Evolutionary conservation across 1,140 invertebrate species (phyloP).

Genomic region (Drosophila leontia): DNA sequence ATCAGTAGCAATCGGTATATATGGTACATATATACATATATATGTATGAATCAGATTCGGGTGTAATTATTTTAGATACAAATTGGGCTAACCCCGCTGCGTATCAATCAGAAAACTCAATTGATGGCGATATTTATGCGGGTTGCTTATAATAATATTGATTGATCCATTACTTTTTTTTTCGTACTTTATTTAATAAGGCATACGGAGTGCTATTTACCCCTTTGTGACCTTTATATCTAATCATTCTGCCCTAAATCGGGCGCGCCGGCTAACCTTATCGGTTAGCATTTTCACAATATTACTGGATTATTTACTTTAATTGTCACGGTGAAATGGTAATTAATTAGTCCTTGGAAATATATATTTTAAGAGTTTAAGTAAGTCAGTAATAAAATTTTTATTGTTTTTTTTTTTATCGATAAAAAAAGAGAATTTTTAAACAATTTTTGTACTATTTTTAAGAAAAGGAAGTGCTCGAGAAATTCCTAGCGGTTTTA

Average conservation of each 20-base stretch:
- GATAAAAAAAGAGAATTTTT: no score
- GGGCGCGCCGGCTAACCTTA: no score
- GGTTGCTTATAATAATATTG: conserved; percentile 16
- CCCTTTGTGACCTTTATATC: no score
- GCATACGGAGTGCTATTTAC: no score
- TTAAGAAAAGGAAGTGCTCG: no score
- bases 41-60: background rate
- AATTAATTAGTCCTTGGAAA: background rate
- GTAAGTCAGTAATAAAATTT: no score
- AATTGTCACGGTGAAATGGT: background rate
- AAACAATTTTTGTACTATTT: no score
- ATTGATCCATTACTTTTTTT: conserved; percentile 7
- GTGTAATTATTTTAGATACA: conserved; percentile 33
- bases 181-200: no score
- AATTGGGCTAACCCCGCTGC: conserved; percentile 28
- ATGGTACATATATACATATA: background rate
- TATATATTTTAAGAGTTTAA: background rate
- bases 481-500: background rate
- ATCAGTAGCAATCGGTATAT: conserved; percentile 36
- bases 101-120: conserved; percentile 28
- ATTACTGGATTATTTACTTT: background rate
- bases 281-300: no score
- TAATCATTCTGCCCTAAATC: no score
- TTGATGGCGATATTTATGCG: conserved; percentile 12
- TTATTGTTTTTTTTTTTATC: no score